phyloP scores from a whole-genome alignment of 2,797 vertebrate genomes.

The Anolis apletophallus region DNA sequence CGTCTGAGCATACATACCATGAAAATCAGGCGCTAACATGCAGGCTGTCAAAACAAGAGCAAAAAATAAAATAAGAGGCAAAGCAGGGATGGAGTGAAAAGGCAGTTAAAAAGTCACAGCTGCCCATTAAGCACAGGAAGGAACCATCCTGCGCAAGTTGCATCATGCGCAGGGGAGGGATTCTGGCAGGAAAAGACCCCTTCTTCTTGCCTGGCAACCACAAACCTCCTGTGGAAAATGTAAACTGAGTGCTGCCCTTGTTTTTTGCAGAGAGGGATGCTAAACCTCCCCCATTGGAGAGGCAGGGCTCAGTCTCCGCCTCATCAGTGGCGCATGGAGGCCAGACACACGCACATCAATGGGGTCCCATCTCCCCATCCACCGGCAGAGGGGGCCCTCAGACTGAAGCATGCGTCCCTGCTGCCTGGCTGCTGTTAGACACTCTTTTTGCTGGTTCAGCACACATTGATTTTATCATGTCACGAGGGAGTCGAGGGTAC shows the following conservation, averaged over 20 bases:
- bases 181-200: neutral
- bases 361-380: constrained; percentile 57
- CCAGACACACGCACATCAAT: neutral
- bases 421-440: neutral
- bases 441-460: neutral
- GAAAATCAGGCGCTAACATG: neutral
- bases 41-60: neutral
- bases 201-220: neutral
- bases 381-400: constrained; percentile 69
- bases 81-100: neutral
- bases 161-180: neutral
- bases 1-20: neutral
- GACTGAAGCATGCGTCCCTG: constrained; percentile 53
- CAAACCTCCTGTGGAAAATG: constrained; percentile 26
- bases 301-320: neutral
- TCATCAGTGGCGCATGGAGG: no score
- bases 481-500: no score
- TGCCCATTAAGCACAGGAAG: no score
- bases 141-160: no score
- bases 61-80: neutral
- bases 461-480: neutral
- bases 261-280: no score
- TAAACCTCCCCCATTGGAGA: no score
- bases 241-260: neutral
- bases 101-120: neutral